phyloP scores from a whole-genome alignment of 2,113 vertebrate species.

The Ctenomys sociabilis region DNA sequence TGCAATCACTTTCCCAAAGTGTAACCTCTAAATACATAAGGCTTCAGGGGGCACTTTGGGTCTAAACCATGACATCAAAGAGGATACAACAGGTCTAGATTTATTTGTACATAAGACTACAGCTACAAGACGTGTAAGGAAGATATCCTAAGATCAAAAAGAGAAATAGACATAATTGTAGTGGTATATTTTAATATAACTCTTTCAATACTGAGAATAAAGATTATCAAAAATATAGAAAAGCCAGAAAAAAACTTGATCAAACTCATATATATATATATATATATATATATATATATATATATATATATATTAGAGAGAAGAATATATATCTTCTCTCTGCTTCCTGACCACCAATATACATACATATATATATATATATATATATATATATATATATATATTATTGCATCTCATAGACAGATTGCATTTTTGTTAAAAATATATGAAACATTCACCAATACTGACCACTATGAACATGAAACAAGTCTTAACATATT shows the following conservation, averaged over 20 bases:
- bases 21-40: background rate
- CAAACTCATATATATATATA: background rate
- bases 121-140: background rate
- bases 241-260: background rate
- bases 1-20: background rate
- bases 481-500: constrained; percentile 18
- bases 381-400: background rate
- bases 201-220: background rate
- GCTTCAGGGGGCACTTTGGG: background rate
- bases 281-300: too few relatives aligned
- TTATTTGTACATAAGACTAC: background rate
- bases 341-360: too few relatives aligned
- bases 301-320: background rate
- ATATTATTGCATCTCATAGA: background rate
- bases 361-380: too few relatives aligned
- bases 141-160: background rate
- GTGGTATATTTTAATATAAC: background rate
- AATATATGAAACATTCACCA: background rate
- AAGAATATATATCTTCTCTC: too few relatives aligned
- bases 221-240: background rate
- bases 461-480: background rate
- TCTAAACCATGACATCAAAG: background rate
- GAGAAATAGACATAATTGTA: background rate
- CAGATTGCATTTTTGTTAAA: background rate
- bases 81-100: background rate